Evolutionary conservation across 2,113 vertebrate genomes (phyloP), one percentile per base, ranked within the genome.

Genomic region (Anguilla japonica): DNA sequence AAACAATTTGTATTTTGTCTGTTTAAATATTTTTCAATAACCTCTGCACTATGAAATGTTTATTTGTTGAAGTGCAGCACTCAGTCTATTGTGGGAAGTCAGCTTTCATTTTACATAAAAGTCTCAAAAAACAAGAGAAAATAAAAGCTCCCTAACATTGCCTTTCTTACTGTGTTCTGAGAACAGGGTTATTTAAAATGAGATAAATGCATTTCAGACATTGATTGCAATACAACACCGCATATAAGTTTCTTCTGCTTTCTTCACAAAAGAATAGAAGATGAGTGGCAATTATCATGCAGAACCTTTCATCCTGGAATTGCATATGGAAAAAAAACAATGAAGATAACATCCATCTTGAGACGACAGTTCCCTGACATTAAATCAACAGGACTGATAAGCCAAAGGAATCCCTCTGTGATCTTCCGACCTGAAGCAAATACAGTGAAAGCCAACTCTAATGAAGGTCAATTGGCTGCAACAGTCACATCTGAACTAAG

Each of bases 401-500:
- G 84, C 40, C n/a, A 57, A 7, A 84, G 63, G 22, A 16, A 29
- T 22, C 29, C 41, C 85, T 60, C 56, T 81, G 41, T 67, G 56
- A 41, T 81, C 41, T 43, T 71, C 60, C 81, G 75, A 39, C 41
- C 60, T 71, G 56, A 82, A 67, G 85, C 57, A 86, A 86, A 71
- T 67, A 86, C 85, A 75, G 86, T 83, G 81, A 88, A 87, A 83
- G 56, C 41, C 46, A 34, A 39, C 18, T 18, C 67, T 83, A 85
- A 89, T 88, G 86, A 88, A 85, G 41, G 82, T 53, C 82, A 83
- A 88, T 81, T 20, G 67, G 79, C 40, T 67, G 46, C 87, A 80
- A 78, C 7, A 11, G 56, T 26, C 22, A 81, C n/a, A 34, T 87
- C 71, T 86, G 87, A 88, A 87, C 86, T 83, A 78, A n/a, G 81